Percentiles rank a stretch among this genome's conserved stretches.
phyloP scores from a whole-genome alignment of 2,797 vertebrate genomes.

The Parauchenoglanis ngamensis region DNA sequence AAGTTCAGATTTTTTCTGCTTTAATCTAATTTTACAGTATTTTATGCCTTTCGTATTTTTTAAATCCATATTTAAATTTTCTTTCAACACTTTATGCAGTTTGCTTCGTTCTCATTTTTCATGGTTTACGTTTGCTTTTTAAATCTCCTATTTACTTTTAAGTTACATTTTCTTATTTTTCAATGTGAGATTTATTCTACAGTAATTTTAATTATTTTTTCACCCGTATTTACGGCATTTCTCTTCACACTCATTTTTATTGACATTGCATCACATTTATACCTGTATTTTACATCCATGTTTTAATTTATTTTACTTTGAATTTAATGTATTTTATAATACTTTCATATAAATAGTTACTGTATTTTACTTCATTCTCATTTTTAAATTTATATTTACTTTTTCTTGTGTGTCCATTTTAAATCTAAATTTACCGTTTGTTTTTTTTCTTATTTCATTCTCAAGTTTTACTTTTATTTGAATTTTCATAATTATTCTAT shows the following conservation, averaged over 20 bases:
- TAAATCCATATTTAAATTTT: neutral
- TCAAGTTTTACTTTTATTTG: neutral
- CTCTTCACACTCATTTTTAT: too few relatives aligned
- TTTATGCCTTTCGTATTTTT: neutral
- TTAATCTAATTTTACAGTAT: neutral
- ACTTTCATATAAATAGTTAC: neutral
- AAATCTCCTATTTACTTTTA: neutral
- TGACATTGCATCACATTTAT: too few relatives aligned
- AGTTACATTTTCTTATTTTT: neutral
- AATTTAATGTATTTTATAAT: neutral
- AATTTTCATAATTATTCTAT: neutral
- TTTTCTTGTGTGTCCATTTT: neutral
- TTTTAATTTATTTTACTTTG: neutral
- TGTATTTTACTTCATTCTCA: neutral
- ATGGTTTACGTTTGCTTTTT: too few relatives aligned
- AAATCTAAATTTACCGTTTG: neutral
- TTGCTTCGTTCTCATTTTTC: neutral
- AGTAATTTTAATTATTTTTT: neutral
- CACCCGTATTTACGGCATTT: neutral
- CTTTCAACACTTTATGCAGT: neutral
- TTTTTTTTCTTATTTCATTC: neutral
- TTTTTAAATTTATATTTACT: neutral
- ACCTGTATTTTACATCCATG: neutral
- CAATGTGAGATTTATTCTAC: neutral
- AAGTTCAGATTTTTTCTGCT: neutral